phyloP scores from a whole-genome alignment of 2,797 vertebrate genomes.

The Rhinoraja longicauda region DNA sequence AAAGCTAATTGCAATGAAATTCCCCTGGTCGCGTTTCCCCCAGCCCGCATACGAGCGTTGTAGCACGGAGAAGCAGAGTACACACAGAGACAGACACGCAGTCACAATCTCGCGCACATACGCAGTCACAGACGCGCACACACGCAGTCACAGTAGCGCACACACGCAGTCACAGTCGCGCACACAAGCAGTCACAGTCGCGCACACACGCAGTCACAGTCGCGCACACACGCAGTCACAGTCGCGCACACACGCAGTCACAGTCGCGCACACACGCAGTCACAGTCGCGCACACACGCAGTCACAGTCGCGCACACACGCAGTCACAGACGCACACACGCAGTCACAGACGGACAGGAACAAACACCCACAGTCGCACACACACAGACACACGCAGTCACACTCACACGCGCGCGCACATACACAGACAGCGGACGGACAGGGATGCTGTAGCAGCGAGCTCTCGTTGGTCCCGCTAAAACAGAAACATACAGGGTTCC shows the following conservation, averaged over 20 bases:
- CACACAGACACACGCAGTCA: not conserved
- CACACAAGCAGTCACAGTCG: not conserved
- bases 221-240: no score
- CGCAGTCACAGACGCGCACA: no score
- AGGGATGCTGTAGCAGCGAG: constrained; percentile 3
- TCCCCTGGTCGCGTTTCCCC: no score
- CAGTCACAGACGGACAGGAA: not conserved
- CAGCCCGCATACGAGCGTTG: not conserved
- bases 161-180: no score
- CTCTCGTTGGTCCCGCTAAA: constrained; percentile 32
- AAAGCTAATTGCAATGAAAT: no score
- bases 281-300: not conserved
- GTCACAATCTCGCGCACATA: not conserved
- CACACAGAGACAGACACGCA: not conserved
- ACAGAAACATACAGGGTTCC: constrained; percentile 63
- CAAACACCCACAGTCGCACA: not conserved
- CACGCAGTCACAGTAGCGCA: not conserved
- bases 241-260: not conserved
- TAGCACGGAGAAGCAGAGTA: not conserved
- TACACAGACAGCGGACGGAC: not conserved
- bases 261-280: not conserved
- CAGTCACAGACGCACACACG: not conserved
- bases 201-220: not conserved
- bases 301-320: not conserved
- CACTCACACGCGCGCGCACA: not conserved